Percentiles rank a stretch among this genome's conserved stretches.
Conservation (phyloP, 1,140 invertebrate species). For the Microplitis demolitor region DNA sequence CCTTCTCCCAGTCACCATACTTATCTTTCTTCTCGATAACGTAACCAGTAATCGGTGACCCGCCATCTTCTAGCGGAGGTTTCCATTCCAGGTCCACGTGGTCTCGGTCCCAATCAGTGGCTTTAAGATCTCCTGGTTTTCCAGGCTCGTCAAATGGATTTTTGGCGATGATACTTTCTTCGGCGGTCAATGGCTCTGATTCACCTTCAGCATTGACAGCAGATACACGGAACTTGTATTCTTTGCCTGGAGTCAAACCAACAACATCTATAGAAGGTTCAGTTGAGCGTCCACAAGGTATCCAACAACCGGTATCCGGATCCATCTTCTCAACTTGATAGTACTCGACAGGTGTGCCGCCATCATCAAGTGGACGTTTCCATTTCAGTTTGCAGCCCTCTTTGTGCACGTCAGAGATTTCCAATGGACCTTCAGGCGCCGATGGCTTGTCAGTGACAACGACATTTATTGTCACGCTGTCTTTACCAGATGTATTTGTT, state of each 20-base stretch:
- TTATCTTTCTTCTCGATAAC: slow-evolving; percentile 93
- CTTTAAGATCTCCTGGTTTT: slow-evolving; percentile 86
- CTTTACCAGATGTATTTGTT: slow-evolving; percentile 83
- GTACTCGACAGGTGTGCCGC: slow-evolving; percentile 86
- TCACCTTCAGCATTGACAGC: slow-evolving; percentile 97
- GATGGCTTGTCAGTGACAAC: slow-evolving; percentile 90
- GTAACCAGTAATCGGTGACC: slow-evolving; percentile 85
- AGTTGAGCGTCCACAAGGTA: slow-evolving; percentile 82
- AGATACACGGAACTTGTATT: slow-evolving; percentile 93
- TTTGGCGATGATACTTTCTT: slow-evolving; percentile 88
- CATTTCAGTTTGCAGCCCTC: slow-evolving; percentile 93
- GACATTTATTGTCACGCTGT: slow-evolving; percentile 87
- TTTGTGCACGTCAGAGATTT: slow-evolving; percentile 89
- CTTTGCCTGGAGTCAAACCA: slow-evolving; percentile 85
- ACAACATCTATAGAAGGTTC: slow-evolving; percentile 85
- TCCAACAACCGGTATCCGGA: slow-evolving; percentile 91
- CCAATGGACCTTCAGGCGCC: slow-evolving; percentile 86
- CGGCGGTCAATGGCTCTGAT: slow-evolving; percentile 89
- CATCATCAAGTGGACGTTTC: slow-evolving; percentile 90
- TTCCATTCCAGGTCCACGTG: slow-evolving; percentile 90
- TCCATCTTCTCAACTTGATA: slow-evolving; percentile 96
- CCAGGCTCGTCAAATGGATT: slow-evolving; percentile 96
- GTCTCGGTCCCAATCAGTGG: slow-evolving; percentile 96
- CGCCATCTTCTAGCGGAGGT: slow-evolving; percentile 80
- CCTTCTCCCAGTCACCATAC: slow-evolving; percentile 93